phyloP scores from a whole-genome alignment of 2,888 invertebrate genomes.

The Cosmopolites sordidus region DNA sequence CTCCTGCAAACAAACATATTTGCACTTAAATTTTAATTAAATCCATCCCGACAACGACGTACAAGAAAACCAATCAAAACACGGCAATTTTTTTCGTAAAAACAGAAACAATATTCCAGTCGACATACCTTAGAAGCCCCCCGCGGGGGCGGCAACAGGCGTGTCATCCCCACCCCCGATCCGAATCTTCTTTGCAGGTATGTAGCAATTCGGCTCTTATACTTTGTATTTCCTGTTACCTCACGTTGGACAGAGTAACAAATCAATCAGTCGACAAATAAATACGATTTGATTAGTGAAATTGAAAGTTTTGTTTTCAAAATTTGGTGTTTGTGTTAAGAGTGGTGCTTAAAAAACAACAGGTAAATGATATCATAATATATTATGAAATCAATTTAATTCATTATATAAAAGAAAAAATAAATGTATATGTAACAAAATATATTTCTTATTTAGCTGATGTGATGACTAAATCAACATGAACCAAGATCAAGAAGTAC shows the following conservation, averaged over 20 bases:
- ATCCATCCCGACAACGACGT: too few species aligned
- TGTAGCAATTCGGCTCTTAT: slow-evolving; percentile 37
- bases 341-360: too few species aligned
- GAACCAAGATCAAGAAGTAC: slow-evolving; percentile 48
- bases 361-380: too few species aligned
- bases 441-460: too few species aligned
- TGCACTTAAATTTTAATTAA: too few species aligned
- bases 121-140: slow-evolving; percentile 19
- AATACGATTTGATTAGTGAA: neutral
- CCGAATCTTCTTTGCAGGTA: slow-evolving; percentile 37
- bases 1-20: too few species aligned
- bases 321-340: too few species aligned
- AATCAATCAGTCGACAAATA: slow-evolving; percentile 20
- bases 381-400: too few species aligned
- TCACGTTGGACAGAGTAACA: slow-evolving; percentile 28
- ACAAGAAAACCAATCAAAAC: too few species aligned
- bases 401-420: too few species aligned
- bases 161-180: slow-evolving; percentile 38
- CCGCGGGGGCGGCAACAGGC: slow-evolving; percentile 41
- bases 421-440: too few species aligned
- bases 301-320: neutral
- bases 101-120: neutral
- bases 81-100: too few species aligned
- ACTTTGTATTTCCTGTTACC: slow-evolving; percentile 40
- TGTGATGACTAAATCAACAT: slow-evolving; percentile 33